Base-by-base conservation (phyloP, 2,888 invertebrate genomes). In the Drosophila fulvimacula region DNA sequence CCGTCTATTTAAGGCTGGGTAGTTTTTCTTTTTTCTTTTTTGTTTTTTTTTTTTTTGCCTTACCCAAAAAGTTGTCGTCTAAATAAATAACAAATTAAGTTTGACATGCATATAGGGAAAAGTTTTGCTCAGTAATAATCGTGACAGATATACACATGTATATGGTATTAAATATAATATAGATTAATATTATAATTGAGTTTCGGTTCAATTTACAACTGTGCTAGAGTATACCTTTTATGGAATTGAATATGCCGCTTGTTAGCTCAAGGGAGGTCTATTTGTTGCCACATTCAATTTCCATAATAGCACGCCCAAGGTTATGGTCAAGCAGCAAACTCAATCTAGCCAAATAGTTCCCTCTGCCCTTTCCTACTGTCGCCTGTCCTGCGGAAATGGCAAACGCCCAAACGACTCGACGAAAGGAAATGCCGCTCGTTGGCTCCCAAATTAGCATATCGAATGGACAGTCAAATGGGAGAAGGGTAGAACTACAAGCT, bases 21-120 rank as follows among this genome's bases (percentile, higher is more conserved):
- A 42, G 24, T 1, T 52, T 63, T 17, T 48, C 60, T 21, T 48
- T 64, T 32, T 52, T 17, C 44, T 63, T 61, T 24, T 17, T 48
- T 63, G 19, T 48, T 64, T 32, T 52, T n/a, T n/a, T 17, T 48
- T 63, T 21, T 48, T 64, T 32, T 52, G 21, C 44, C 66, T 61
- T 24, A 30, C 34, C 30, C 36, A 36, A 57, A 13, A 13, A n/a
- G 10, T 41, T 30, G 34, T 39, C 59, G 58, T 59, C 63, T 30
- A 59, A 49, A 66, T 73, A 73, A 72, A 72, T 73, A 82, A 76
- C 79, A 82, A 85, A 82, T 73, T 73, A 71, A 65, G 65, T 65
- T 69, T 73, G 76, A 58, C 86, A 83, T 79, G 81, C 70, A 64
- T 53, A 71, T 68, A 39, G 46, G 17, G 44, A 68, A 48, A 53